Conservation (phyloP, 2,797 vertebrate species). For the Rachycentron canadum region DNA sequence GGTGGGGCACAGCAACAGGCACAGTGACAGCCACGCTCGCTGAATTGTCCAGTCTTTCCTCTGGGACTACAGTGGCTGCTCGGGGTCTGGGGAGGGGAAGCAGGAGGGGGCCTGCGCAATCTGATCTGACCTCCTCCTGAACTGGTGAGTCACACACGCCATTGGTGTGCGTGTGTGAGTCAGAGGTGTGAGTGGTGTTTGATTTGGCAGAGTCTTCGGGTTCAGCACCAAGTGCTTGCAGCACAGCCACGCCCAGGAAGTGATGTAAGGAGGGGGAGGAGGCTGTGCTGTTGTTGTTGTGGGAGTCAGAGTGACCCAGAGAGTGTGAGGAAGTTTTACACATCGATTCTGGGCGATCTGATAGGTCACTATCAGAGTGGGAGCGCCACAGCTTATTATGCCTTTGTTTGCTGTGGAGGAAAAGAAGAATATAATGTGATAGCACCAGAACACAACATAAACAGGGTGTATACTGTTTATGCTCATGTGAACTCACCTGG, state of each 20-base stretch:
- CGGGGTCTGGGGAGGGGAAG: constrained; percentile 85
- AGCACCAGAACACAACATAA: background rate
- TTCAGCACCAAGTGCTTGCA: constrained; percentile 81
- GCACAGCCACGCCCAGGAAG: constrained; percentile 87
- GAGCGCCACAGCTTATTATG: constrained; percentile 99
- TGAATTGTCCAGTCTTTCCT: constrained; percentile 83
- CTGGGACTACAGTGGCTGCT: constrained; percentile 90
- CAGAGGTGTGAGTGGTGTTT: constrained; percentile 34
- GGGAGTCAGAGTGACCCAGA: constrained; percentile 75
- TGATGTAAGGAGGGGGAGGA: constrained; percentile 86
- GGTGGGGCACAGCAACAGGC: constrained; percentile 63
- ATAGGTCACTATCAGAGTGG: constrained; percentile 95
- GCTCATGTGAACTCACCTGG: constrained; percentile 86
- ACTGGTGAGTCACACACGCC: constrained; percentile 75
- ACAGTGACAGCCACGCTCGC: constrained; percentile 57
- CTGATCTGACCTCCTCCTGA: constrained; percentile 69
- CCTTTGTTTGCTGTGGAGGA: constrained; percentile 91
- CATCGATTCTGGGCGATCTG: constrained; percentile 87
- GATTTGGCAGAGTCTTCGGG: constrained; percentile 35
- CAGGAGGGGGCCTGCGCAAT: constrained; percentile 71
- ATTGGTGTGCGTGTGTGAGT: constrained; percentile 75
- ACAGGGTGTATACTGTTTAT: background rate
- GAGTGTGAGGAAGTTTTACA: constrained; percentile 76
- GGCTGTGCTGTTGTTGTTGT: constrained; percentile 82
- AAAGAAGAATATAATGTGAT: background rate